phyloP scores from a whole-genome alignment of 2,113 vertebrate genomes.

The Hylia prasina region DNA sequence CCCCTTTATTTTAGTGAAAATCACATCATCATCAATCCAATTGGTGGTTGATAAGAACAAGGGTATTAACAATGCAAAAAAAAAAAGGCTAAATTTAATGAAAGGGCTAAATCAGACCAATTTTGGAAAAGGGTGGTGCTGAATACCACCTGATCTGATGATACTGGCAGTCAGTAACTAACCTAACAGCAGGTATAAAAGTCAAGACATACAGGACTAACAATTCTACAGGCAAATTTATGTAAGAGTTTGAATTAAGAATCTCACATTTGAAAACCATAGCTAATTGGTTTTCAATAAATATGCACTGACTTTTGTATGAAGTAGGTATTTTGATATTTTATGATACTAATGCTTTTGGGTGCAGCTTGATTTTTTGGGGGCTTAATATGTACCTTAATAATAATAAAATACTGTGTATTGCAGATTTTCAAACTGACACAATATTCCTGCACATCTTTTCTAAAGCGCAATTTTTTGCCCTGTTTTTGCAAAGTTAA shows the following conservation, averaged over 20 bases:
- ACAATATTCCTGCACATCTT: neutral
- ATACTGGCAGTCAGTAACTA: neutral
- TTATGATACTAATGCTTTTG: neutral
- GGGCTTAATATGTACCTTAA: neutral
- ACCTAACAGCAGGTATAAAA: neutral
- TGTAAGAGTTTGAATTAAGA: neutral
- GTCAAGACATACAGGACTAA: neutral
- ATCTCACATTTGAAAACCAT: neutral
- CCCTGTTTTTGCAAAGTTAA: neutral
- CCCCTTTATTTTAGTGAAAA: neutral
- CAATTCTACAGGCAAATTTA: neutral
- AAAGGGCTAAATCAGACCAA: neutral
- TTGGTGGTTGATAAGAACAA: neutral
- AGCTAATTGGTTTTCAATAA: neutral
- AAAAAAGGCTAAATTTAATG: neutral
- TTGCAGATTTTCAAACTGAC: neutral
- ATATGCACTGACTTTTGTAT: neutral
- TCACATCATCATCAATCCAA: neutral
- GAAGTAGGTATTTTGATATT: neutral
- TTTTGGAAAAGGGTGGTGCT: neutral
- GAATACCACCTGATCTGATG: neutral
- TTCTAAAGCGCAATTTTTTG: neutral
- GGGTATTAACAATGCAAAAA: neutral
- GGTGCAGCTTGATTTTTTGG: neutral
- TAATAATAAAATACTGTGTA: neutral